Evolutionary conservation across 2,888 invertebrate genomes (phyloP), one percentile per base, ranked within the genome.

Genomic region (Hipparchia sbordonii): DNA sequence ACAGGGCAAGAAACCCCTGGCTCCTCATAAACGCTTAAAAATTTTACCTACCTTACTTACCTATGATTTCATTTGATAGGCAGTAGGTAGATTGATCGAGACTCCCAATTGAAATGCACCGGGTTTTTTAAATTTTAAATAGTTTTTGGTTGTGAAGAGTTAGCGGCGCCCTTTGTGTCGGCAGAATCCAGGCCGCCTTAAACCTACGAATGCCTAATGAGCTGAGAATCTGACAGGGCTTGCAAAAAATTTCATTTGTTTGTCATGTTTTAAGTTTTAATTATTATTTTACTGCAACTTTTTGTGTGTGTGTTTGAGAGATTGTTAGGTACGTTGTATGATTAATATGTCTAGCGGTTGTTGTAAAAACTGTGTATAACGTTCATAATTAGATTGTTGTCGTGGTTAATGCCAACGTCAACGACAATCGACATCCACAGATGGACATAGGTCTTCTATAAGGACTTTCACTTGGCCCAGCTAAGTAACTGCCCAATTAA

Each of bases 201-300:
- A 77, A 72, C 75, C 76, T 74, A 82, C 85, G 89, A 84, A 88
- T 90, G 81, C 78, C 85, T 89, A 88, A 89, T 89, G 88, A 89
- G 87, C 81, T 80, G 71, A 75, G 76, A 12, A 51, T 46, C 12
- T 2, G 12, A 65, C 82, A 87, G 89, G 88, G 87, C 76, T 86
- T 71, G 67, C 79, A 70, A 10, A 63, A 23, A 13, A 5, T 39
- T 39, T 39, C 48, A 39, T 45, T 39, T 6, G 2, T 10, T 12
- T 9, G n/a, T n/a, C n/a, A n/a, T n/a, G 6, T 6, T 12, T 60
- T 1, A 4, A 6, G n/a, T n/a, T 23, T n/a, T 4, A 13, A 39
- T 10, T 39, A 39, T 60, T 39, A 59, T 33, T 59, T 10, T 59
- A 56, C 0, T 56, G 33, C 59, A 3, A 10, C 9, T 33, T 6